Evolutionary conservation across 2,888 invertebrate species (phyloP).

Genomic region (Anthrax anthrax): DNA sequence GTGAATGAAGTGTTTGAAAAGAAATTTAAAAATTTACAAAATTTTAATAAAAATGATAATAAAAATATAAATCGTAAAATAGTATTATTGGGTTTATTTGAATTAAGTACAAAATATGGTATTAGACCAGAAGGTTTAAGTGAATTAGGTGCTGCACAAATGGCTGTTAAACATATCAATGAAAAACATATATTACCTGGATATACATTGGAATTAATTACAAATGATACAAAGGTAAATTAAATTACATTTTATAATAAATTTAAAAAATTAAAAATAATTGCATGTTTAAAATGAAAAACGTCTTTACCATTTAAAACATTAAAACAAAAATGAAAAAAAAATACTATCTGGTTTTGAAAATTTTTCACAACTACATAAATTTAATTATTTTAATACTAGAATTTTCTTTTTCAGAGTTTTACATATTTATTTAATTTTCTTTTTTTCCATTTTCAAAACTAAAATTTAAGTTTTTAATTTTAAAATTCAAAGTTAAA

Average conservation of each 20-base stretch:
- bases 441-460: no score
- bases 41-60: not conserved
- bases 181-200: constrained; percentile 48
- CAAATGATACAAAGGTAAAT: constrained; percentile 75
- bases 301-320: no score
- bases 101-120: constrained; percentile 51
- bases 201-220: constrained; percentile 57
- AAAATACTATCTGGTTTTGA: no score
- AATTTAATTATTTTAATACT: no score
- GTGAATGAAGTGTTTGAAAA: constrained; percentile 34
- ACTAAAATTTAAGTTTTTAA: no score
- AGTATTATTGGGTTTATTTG: constrained; percentile 64
- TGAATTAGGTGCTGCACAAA: constrained; percentile 60
- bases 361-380: no score
- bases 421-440: no score
- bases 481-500: not conserved
- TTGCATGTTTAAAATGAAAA: no score
- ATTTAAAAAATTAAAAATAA: no score
- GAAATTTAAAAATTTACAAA: constrained; percentile 20
- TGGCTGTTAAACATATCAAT: constrained; percentile 72
- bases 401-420: no score
- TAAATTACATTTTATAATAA: no score
- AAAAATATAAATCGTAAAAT: constrained; percentile 35
- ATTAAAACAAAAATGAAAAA: no score
- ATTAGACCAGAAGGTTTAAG: constrained; percentile 54